These are phyloP conservation scores for Ailuropoda melanoleuca DNA, from an alignment of 2,113 vertebrate species.

Conservation along the genomic window DNA sequence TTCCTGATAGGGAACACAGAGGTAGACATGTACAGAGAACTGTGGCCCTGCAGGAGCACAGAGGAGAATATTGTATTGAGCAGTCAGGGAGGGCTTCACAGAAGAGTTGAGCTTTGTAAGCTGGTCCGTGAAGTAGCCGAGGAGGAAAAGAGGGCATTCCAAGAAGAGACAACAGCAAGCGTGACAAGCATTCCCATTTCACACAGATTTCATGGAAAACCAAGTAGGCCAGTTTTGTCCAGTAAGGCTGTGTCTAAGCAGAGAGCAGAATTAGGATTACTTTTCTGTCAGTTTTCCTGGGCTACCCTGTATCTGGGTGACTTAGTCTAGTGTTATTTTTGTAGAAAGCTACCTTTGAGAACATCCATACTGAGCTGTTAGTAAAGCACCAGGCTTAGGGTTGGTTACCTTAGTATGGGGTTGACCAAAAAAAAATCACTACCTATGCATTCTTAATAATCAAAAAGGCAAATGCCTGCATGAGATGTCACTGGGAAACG, in stretches of 20 bases:
- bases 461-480: background rate
- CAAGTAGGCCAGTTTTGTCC: background rate
- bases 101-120: background rate
- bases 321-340: background rate
- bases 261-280: background rate
- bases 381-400: background rate
- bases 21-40: background rate
- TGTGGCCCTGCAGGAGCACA: background rate
- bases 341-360: slow-evolving; percentile 1
- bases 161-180: background rate
- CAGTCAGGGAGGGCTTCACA: background rate
- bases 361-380: background rate
- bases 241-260: background rate
- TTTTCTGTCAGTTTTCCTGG: background rate
- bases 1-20: background rate
- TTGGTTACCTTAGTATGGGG: background rate
- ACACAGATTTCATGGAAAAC: background rate
- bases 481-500: background rate
- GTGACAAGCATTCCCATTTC: background rate
- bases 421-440: background rate
- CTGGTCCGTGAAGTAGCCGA: background rate
- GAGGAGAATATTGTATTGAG: background rate
- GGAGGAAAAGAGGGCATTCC: background rate
- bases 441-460: background rate
- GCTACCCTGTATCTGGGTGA: background rate